Evolutionary conservation across 2,113 vertebrate genomes (phyloP).

Genomic region (Rhea pennata): DNA sequence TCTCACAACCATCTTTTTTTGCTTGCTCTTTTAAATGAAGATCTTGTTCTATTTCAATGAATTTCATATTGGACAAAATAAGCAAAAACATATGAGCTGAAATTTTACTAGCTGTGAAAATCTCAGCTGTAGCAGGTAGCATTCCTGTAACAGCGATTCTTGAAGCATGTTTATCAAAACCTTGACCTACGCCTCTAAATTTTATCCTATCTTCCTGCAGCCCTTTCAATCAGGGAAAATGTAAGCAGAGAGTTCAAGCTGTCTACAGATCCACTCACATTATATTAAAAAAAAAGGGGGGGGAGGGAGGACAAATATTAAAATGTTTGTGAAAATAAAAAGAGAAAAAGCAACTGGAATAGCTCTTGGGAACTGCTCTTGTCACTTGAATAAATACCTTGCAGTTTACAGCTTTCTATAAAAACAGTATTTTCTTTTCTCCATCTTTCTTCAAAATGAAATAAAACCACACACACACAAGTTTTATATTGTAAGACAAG

Average conservation of each 20-base stretch:
- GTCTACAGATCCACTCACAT: background rate
- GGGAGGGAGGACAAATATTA: background rate
- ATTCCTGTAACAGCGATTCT: background rate
- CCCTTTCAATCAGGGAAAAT: background rate
- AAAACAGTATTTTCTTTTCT: background rate
- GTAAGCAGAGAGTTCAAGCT: conserved; percentile 4
- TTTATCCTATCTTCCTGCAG: background rate
- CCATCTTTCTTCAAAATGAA: background rate
- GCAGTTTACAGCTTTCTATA: background rate
- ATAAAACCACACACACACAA: background rate
- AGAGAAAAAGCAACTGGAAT: conserved; percentile 16
- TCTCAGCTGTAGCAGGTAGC: background rate
- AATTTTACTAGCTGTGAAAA: conserved; percentile 14
- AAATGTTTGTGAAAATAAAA: conserved; percentile 15
- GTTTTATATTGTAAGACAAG: background rate
- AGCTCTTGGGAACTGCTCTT: conserved; percentile 22
- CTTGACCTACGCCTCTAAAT: conserved; percentile 2
- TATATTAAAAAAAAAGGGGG: conserved; percentile 24
- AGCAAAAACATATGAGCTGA: background rate
- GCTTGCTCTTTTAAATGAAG: background rate
- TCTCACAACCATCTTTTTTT: background rate
- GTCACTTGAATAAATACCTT: conserved; percentile 34
- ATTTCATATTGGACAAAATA: background rate
- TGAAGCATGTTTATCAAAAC: conserved; percentile 22
- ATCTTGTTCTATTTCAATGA: background rate